Base-by-base conservation (phyloP, 2,113 vertebrate species). In the Donacobius atricapilla region DNA sequence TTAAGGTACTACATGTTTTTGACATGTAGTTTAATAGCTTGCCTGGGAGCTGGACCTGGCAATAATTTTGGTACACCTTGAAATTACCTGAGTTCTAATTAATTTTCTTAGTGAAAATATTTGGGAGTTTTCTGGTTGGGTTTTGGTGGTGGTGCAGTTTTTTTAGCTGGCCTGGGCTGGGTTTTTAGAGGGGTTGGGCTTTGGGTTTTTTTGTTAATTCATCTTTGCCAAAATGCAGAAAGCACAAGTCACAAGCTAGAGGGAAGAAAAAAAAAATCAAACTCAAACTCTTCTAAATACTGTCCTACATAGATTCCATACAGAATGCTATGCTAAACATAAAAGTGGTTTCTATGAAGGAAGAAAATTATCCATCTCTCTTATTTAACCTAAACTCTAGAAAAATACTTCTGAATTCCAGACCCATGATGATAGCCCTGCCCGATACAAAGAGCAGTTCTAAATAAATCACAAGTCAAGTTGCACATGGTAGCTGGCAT, bases 401-500 rank as follows among this genome's bases (percentile, higher is more conserved):
- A 80, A 54, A 50, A 75, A 7, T 13, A 68, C 40, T 75, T 71
- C 69, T 82, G 22, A 89, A 61, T 82, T 57, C n/a, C n/a, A 91
- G 44, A 44, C 11, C n/a, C 30, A 39, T 3, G 13, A 15, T 4
- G 21, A 3, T 1, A 35, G n/a, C 22, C 15, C 23, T 53, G 30
- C 31, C 44, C 24, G 11, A 64, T 21, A 35, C 0, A 76, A 3
- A 69, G 13, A 42, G 8, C 27, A 15, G 44, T 24, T 31, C 64
- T 11, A 79, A 76, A 83, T 13, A 53, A 83, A 71, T 40, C 35
- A 28, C 17, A 65, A 83, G 25, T 7, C 56, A 40, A 63, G 63
- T 0, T 13, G 40, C 42, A 50, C 4, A 10, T 0, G 20, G 48
- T 2, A 48, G 45, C 24, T 70, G 60, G 33, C 57, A 78, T 0